Percentiles rank a stretch among this genome's conserved stretches.
These are phyloP conservation scores for Orycteropus afer DNA, from an alignment of 2,113 vertebrate species.

Conservation along the genomic window DNA sequence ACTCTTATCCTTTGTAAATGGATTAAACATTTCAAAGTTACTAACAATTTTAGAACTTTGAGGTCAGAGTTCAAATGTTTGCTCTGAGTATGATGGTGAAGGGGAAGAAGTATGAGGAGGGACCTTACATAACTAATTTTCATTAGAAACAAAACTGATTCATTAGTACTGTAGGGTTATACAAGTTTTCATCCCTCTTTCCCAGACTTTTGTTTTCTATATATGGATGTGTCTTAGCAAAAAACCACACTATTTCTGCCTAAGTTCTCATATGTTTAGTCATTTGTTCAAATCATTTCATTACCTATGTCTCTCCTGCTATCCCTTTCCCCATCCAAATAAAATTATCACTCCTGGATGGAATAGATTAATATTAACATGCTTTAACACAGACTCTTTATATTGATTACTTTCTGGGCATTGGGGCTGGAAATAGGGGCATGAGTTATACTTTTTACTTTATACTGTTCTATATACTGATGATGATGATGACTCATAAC, in stretches of 20 bases:
- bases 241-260: slow-evolving; percentile 24
- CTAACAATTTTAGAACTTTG: background rate
- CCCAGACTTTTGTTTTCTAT: background rate
- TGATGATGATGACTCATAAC: too few relatives aligned
- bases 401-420: background rate
- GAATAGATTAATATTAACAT: background rate
- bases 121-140: background rate
- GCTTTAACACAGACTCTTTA: background rate
- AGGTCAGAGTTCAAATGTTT: slow-evolving; percentile 46
- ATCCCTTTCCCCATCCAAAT: slow-evolving; percentile 23
- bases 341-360: background rate
- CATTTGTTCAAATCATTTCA: background rate
- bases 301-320: slow-evolving; percentile 44
- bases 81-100: background rate
- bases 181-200: background rate
- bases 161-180: background rate
- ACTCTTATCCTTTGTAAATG: background rate
- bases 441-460: slow-evolving; percentile 53
- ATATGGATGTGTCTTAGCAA: background rate
- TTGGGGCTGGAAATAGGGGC: background rate
- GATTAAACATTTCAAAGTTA: background rate
- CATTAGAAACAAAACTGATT: slow-evolving; percentile 20
- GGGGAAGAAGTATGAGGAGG: background rate
- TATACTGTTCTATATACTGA: background rate
- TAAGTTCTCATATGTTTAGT: background rate